Conservation (phyloP, 2,888 invertebrate genomes). For the Eucera pruinosa region DNA sequence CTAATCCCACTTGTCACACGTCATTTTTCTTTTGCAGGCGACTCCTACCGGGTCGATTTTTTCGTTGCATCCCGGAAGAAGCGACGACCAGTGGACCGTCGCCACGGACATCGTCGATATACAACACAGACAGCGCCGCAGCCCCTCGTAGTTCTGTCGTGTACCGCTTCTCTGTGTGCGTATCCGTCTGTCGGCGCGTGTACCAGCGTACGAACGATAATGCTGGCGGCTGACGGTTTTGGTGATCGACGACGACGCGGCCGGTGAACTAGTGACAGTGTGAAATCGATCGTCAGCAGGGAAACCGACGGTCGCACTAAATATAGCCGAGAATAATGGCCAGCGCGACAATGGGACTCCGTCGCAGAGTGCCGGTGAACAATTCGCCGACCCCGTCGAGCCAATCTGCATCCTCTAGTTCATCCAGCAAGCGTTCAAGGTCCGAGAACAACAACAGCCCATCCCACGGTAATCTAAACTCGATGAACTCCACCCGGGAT, state of each 20-base stretch:
- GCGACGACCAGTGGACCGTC: conserved; percentile 11
- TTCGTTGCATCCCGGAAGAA: conserved; percentile 18
- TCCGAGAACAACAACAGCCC: conserved; percentile 83
- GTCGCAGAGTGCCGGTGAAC: conserved; percentile 82
- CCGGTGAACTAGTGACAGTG: conserved; percentile 60
- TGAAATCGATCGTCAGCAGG: conserved; percentile 46
- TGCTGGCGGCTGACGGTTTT: conserved; percentile 47
- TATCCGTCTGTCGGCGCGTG: conserved; percentile 29
- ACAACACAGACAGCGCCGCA: neutral
- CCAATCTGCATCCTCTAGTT: conserved; percentile 68
- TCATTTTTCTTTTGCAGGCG: conserved; percentile 72
- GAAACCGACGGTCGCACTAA: conserved; percentile 44
- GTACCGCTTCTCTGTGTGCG: neutral
- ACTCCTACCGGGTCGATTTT: conserved; percentile 20
- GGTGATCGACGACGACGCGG: conserved; percentile 59
- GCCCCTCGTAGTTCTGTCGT: conserved; percentile 1
- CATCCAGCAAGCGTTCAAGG: conserved; percentile 80
- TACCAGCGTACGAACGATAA: conserved; percentile 38
- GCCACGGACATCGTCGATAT: conserved; percentile 20
- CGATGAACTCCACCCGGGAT: conserved; percentile 73
- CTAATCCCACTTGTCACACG: conserved; percentile 74
- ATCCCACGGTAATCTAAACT: conserved; percentile 83
- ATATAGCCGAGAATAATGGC: conserved; percentile 76
- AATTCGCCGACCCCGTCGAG: conserved; percentile 75
- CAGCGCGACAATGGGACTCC: conserved; percentile 83